Percentiles rank a stretch among this genome's conserved stretches.
Conservation (phyloP, 2,797 vertebrate species). For the Squalus acanthias region DNA sequence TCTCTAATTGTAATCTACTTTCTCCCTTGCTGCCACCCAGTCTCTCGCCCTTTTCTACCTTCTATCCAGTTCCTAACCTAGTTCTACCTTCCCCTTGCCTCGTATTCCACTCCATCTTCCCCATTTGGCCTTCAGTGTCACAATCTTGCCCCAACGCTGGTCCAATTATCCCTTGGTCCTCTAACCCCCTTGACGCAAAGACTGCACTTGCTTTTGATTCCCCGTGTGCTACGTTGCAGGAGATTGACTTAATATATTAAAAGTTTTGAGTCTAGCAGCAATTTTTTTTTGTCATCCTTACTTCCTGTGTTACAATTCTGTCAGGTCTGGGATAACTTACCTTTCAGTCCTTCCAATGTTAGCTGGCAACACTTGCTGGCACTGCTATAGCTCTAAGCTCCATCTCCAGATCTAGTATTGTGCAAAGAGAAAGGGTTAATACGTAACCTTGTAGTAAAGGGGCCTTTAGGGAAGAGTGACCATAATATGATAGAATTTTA, state of each 20-base stretch:
- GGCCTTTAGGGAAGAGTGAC: no score
- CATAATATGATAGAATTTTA: no score
- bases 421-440: no score
- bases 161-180: not conserved
- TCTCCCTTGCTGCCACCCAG: not conserved
- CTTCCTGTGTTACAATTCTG: not conserved
- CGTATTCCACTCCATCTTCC: not conserved
- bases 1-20: not conserved
- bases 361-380: not conserved
- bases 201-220: no score
- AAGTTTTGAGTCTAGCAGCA: not conserved
- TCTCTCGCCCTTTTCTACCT: not conserved
- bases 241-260: not conserved
- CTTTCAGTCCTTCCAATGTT: not conserved
- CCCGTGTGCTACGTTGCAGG: no score
- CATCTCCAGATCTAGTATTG: not conserved
- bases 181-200: no score
- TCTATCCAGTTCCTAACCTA: not conserved
- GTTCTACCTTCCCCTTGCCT: not conserved
- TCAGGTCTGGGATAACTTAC: not conserved
- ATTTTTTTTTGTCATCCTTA: not conserved
- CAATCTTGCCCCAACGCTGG: not conserved
- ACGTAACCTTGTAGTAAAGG: no score
- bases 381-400: not conserved
- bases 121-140: not conserved